Evolutionary conservation across 2,888 invertebrate genomes (phyloP).

Genomic region (Druceiella hillmani): DNA sequence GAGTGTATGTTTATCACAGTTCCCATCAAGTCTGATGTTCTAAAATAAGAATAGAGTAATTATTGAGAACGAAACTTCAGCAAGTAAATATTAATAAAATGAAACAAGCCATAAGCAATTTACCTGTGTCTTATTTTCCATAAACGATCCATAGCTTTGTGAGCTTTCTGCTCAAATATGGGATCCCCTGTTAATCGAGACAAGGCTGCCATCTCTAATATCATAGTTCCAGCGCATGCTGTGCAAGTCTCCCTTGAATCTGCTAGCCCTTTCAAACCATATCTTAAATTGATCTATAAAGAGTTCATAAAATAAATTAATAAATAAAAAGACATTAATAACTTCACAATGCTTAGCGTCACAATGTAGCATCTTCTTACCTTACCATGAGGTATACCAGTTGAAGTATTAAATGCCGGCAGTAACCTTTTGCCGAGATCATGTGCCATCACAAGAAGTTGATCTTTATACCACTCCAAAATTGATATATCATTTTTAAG

Average conservation of each 20-base stretch:
- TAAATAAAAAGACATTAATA: slow-evolving; percentile 6
- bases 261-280: slow-evolving; percentile 74
- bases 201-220: slow-evolving; percentile 94
- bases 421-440: slow-evolving; percentile 88
- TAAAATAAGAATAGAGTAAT: slow-evolving; percentile 22
- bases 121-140: slow-evolving; percentile 87
- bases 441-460: slow-evolving; percentile 83
- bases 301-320: slow-evolving; percentile 9
- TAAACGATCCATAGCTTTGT: slow-evolving; percentile 92
- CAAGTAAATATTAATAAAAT: not conserved
- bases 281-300: slow-evolving; percentile 68
- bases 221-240: slow-evolving; percentile 97
- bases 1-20: slow-evolving; percentile 97
- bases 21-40: slow-evolving; percentile 86
- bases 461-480: slow-evolving; percentile 81
- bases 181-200: slow-evolving; percentile 89
- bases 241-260: slow-evolving; percentile 90
- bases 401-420: slow-evolving; percentile 97
- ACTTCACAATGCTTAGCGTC: not conserved
- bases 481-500: slow-evolving; percentile 69
- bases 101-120: not conserved
- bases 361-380: slow-evolving; percentile 42
- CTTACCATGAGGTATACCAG: slow-evolving; percentile 95
- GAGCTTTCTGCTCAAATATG: slow-evolving; percentile 90
- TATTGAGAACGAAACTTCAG: slow-evolving; percentile 6